phyloP scores from a whole-genome alignment of 2,888 invertebrate species.

The Papilio demoleus region DNA sequence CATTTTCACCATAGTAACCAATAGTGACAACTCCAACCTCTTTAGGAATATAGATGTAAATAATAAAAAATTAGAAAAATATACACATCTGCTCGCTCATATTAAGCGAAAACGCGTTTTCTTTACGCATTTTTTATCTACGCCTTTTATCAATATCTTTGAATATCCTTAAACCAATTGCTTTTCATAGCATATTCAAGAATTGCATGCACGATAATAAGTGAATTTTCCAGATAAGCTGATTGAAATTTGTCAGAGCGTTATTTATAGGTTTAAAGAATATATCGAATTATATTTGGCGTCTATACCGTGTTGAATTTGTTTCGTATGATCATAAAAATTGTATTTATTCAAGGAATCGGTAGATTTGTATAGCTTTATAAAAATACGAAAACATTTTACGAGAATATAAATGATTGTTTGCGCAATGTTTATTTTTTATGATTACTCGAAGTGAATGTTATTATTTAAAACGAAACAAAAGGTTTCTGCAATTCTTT shows the following conservation, averaged over 20 bases:
- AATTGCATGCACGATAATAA: not conserved
- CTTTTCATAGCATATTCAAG: not conserved
- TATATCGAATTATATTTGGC: not conserved
- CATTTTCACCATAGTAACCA: too few species aligned
- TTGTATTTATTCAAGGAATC: slow-evolving; percentile 8
- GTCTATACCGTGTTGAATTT: not conserved
- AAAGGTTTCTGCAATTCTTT: not conserved
- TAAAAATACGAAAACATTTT: not conserved
- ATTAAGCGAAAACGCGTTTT: too few species aligned
- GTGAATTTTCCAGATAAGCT: not conserved
- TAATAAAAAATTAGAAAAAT: too few species aligned
- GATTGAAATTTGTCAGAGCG: not conserved
- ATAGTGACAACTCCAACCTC: too few species aligned
- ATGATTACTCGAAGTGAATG: not conserved
- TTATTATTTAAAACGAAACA: not conserved
- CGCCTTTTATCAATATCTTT: not conserved
- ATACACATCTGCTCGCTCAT: too few species aligned
- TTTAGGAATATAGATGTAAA: too few species aligned
- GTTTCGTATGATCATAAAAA: not conserved
- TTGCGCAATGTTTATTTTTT: not conserved
- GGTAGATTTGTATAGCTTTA: not conserved
- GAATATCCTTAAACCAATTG: not conserved
- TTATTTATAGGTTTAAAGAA: not conserved
- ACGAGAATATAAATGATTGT: not conserved
- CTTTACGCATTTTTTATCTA: too few species aligned